These are phyloP conservation scores for Drosophila prolongata DNA, from an alignment of 2,888 invertebrate genomes.

Conservation along the genomic window DNA sequence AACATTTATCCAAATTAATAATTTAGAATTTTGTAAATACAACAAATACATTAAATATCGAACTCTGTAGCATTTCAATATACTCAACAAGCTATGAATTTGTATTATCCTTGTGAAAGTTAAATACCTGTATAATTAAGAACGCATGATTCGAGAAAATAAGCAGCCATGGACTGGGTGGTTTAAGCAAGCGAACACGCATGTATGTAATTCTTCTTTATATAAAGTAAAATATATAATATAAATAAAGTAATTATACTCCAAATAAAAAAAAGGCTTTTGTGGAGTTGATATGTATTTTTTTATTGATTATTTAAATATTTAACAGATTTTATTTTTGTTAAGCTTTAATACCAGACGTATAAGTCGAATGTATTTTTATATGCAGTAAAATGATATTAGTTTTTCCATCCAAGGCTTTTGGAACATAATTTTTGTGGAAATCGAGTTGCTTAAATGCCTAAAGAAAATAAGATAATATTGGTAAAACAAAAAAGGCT, in stretches of 20 bases:
- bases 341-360: not conserved
- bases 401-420: not conserved
- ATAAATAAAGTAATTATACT: constrained; percentile 39
- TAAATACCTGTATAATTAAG: constrained; percentile 26
- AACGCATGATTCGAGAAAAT: constrained; percentile 8
- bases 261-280: constrained; percentile 3
- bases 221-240: constrained; percentile 20
- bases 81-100: constrained; percentile 37
- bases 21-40: constrained; percentile 38
- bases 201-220: constrained; percentile 31
- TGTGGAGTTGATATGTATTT: not conserved
- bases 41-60: constrained; percentile 20
- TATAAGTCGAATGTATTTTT: not conserved
- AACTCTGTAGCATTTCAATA: constrained; percentile 32
- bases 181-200: constrained; percentile 8
- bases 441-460: not conserved
- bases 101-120: constrained; percentile 32
- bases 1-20: constrained; percentile 26
- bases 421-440: not conserved
- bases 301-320: not conserved
- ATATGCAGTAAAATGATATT: not conserved
- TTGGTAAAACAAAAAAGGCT: not conserved
- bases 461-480: not conserved
- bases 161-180: constrained; percentile 2
- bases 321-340: not conserved